Evolutionary conservation across 1,140 invertebrate species (phyloP).

Genomic region (Drosophila pseudoananassae): DNA sequence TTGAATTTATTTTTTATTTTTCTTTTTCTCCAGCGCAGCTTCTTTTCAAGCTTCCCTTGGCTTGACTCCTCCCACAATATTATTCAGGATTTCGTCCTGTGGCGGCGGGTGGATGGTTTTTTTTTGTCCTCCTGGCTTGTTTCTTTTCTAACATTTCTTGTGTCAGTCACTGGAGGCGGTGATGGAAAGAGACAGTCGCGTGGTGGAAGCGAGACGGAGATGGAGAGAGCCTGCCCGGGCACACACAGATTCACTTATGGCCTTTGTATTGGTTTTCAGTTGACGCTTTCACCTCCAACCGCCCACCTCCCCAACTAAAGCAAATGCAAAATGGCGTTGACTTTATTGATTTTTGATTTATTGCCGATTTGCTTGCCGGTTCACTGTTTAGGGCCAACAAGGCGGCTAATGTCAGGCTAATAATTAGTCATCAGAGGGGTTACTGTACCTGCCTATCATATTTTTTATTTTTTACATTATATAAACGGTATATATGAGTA

Average conservation of each 20-base stretch:
- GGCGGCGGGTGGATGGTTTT: conserved; percentile 56
- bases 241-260: conserved; percentile 67
- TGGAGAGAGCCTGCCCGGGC: conserved; percentile 2
- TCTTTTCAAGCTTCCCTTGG: conserved; percentile 36
- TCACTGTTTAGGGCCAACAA: conserved; percentile 44
- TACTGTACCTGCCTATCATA: conserved; percentile 8
- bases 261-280: conserved; percentile 77
- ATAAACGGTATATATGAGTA: too few species aligned
- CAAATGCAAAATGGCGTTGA: conserved; percentile 69
- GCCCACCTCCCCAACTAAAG: background rate
- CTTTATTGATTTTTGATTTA: conserved; percentile 78
- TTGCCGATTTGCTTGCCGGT: conserved; percentile 40
- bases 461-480: background rate
- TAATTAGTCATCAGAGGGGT: conserved; percentile 12
- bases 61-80: conserved; percentile 65
- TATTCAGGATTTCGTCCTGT: conserved; percentile 31
- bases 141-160: conserved; percentile 71
- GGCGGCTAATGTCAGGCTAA: conserved; percentile 20
- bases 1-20: conserved; percentile 81
- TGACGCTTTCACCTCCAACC: conserved; percentile 47
- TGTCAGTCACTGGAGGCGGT: conserved; percentile 41
- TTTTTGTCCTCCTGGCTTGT: conserved; percentile 30
- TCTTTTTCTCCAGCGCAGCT: conserved; percentile 25
- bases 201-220: conserved; percentile 3
- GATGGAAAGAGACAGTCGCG: conserved; percentile 24